These are phyloP conservation scores for Drosophila watanabei DNA, from an alignment of 1,140 invertebrate species.

Conservation along the genomic window DNA sequence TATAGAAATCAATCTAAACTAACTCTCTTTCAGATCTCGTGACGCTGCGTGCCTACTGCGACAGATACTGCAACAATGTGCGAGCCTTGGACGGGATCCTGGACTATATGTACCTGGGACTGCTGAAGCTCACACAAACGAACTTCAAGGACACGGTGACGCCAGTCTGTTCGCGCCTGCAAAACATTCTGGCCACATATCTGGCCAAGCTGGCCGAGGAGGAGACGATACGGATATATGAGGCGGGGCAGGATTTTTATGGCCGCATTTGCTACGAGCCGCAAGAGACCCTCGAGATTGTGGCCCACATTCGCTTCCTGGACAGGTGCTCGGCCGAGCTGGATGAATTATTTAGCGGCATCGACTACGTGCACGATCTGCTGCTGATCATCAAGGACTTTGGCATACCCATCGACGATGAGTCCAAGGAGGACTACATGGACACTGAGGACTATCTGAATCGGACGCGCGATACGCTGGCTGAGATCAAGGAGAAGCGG, in stretches of 20 bases:
- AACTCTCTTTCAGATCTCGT: constrained; percentile 85
- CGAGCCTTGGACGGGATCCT: constrained; percentile 88
- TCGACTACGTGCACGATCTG: constrained; percentile 90
- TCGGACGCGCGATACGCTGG: constrained; percentile 85
- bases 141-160: constrained; percentile 90
- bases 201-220: constrained; percentile 88
- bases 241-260: constrained; percentile 88
- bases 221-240: constrained; percentile 87
- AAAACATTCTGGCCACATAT: constrained; percentile 88
- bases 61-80: constrained; percentile 88
- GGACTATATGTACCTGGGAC: constrained; percentile 88
- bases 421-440: constrained; percentile 88
- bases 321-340: constrained; percentile 88
- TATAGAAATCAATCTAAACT: not conserved
- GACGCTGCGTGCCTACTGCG: constrained; percentile 87
- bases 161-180: constrained; percentile 89
- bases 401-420: constrained; percentile 88
- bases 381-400: constrained; percentile 91
- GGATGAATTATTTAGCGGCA: constrained; percentile 88
- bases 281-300: constrained; percentile 89
- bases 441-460: constrained; percentile 86
- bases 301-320: constrained; percentile 89
- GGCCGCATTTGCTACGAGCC: constrained; percentile 89
- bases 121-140: constrained; percentile 89
- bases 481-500: constrained; percentile 85